phyloP scores from a whole-genome alignment of 2,113 vertebrate species.

The rat (Rattus norvegicus) region GRCr8 NC_086035.1:7462001-7462500 shows the following conservation, averaged over 20 bases:
- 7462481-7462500: conserved; percentile 3
- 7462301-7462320: neutral
- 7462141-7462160: neutral
- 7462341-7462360: conserved; percentile 43
- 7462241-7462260: neutral
- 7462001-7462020: neutral
- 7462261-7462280: neutral
- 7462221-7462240: neutral
- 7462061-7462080: neutral
- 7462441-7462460: neutral
- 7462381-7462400: conserved; percentile 33
- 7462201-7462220: neutral
- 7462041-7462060: neutral
- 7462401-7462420: conserved; percentile 42
- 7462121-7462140: neutral
- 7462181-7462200: neutral
- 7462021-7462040: neutral
- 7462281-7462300: neutral
- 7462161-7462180: neutral
- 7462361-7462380: conserved; percentile 14
- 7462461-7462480: conserved; percentile 22
- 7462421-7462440: neutral
- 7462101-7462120: neutral
- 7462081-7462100: neutral
- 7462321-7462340: neutral